A percentile compares a stretch with the other conserved stretches of the same genome.
These are phyloP conservation scores for Axea sp. DNA, from an alignment of 2,888 invertebrate genomes.

Conservation along the genomic window DNA sequence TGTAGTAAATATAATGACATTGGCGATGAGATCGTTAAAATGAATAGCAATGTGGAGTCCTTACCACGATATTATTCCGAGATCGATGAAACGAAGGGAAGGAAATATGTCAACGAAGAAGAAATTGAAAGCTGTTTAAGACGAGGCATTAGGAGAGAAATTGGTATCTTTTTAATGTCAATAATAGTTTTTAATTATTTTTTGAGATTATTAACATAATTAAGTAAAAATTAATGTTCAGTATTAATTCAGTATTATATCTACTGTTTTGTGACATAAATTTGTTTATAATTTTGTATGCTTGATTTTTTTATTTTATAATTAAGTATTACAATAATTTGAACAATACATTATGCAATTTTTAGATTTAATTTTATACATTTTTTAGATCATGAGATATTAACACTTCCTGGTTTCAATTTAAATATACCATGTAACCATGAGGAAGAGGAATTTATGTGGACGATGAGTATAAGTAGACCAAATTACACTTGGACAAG, in stretches of 20 bases:
- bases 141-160: conserved; percentile 44
- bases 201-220: too few relatives aligned
- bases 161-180: conserved; percentile 59
- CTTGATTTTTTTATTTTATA: too few relatives aligned
- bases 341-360: too few relatives aligned
- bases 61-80: conserved; percentile 63
- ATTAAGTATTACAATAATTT: too few relatives aligned
- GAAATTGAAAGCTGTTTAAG: conserved; percentile 66
- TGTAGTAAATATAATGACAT: conserved; percentile 67
- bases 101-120: conserved; percentile 67
- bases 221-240: too few relatives aligned
- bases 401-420: conserved; percentile 70
- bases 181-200: too few relatives aligned
- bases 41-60: conserved; percentile 61
- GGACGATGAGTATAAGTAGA: conserved; percentile 67
- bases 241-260: too few relatives aligned
- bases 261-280: too few relatives aligned
- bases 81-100: conserved; percentile 65
- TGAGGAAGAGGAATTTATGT: conserved; percentile 67
- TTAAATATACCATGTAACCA: conserved; percentile 71
- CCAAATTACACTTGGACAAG: conserved; percentile 71
- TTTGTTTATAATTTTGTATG: too few relatives aligned
- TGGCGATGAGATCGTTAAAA: conserved; percentile 68
- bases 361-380: too few relatives aligned
- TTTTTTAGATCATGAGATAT: conserved; percentile 67